Evolutionary conservation across 2,888 invertebrate species (phyloP).

Genomic region (Acrocera orbiculus): DNA sequence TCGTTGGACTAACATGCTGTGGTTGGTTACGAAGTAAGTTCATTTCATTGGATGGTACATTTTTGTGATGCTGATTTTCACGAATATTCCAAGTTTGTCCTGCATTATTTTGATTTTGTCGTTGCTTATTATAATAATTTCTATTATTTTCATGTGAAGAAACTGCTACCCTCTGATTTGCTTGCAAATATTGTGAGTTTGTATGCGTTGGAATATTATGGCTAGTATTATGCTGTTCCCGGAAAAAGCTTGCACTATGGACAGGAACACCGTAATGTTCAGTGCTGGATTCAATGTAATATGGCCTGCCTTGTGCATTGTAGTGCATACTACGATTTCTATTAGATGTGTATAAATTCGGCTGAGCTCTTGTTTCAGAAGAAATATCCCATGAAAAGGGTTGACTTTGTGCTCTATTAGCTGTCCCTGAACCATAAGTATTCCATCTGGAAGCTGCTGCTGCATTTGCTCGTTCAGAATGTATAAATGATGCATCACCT

Average conservation of each 20-base stretch:
- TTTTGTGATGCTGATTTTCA: too few relatives aligned
- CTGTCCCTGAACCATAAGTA: conserved; percentile 5
- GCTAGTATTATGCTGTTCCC: too few relatives aligned
- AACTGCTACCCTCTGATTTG: not conserved
- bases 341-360: conserved; percentile 11
- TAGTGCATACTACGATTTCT: conserved; percentile 27
- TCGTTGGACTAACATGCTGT: too few relatives aligned
- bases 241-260: too few relatives aligned
- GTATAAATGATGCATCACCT: conserved; percentile 32
- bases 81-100: too few relatives aligned
- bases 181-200: not conserved
- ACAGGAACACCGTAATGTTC: conserved; percentile 19
- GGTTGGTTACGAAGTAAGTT: too few relatives aligned
- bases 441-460: conserved; percentile 16
- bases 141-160: conserved; percentile 1
- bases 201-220: conserved; percentile 1
- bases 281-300: conserved; percentile 35
- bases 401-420: not conserved
- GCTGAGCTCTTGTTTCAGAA: conserved; percentile 4
- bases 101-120: too few relatives aligned
- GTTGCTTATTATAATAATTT: not conserved
- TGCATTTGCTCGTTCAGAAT: conserved; percentile 26
- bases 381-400: conserved; percentile 15
- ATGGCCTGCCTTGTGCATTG: conserved; percentile 33
- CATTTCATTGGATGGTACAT: too few relatives aligned